A percentile compares a stretch with the other conserved stretches of the same genome.
Conservation (phyloP, 2,797 vertebrate species). For the Catostomus latipinnis region DNA sequence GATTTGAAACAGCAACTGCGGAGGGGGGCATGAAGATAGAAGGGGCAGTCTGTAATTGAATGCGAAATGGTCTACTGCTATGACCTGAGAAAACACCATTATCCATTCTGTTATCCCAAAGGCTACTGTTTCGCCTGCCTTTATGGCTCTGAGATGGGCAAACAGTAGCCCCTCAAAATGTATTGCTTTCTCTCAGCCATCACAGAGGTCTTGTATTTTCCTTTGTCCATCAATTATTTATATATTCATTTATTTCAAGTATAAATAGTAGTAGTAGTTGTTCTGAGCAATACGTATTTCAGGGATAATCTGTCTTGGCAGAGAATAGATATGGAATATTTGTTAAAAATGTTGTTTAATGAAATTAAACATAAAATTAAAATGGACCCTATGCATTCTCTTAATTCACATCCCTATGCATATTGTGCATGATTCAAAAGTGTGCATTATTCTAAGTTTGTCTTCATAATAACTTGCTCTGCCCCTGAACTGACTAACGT, state of each 20-base stretch:
- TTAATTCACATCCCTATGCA: no score
- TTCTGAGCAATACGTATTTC: neutral
- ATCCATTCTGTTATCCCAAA: slow-evolving; percentile 44
- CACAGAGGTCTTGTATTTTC: slow-evolving; percentile 64
- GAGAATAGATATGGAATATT: no score
- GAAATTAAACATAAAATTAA: no score
- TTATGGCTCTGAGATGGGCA: slow-evolving; percentile 32
- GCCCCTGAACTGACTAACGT: no score
- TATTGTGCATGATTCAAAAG: no score
- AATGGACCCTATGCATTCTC: no score
- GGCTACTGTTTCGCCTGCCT: slow-evolving; percentile 26
- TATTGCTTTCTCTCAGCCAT: slow-evolving; percentile 72
- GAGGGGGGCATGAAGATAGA: slow-evolving; percentile 49
- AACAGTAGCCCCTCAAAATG: slow-evolving; percentile 50
- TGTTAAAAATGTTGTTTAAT: no score
- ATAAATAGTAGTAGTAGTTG: neutral
- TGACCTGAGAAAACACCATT: slow-evolving; percentile 35
- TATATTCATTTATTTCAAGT: neutral
- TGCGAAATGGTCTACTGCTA: slow-evolving; percentile 35
- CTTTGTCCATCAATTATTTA: neutral
- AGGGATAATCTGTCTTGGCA: neutral
- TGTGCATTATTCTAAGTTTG: no score
- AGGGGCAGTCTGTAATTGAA: slow-evolving; percentile 53
- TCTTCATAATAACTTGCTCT: no score
- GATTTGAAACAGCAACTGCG: slow-evolving; percentile 43